Evolutionary conservation across 2,797 vertebrate genomes (phyloP), one percentile per base, ranked within the genome.

Genomic region (Alca torda): DNA sequence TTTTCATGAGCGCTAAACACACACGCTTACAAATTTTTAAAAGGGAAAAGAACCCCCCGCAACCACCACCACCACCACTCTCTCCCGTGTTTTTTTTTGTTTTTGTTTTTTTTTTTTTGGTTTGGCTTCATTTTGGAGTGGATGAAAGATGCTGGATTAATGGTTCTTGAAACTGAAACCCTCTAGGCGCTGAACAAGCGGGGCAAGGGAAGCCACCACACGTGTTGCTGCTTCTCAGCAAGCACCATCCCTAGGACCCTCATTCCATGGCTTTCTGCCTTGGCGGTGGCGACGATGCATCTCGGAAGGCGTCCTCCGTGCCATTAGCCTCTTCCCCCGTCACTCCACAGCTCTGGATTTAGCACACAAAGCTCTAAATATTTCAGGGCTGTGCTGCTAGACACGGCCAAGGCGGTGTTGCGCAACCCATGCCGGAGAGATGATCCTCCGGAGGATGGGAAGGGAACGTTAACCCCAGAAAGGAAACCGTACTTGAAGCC

Each of bases 201-300:
- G 20, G 41, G 20, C 0, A 4, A n/a, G 43, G 56, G 69, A 25
- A 90, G 39, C 16, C 37, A 19, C 65, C 5, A 2, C 1, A 3
- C 1, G 5, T 7, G 20, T 6, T 35, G n/a, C 15, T 56, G n/a
- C n/a, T 74, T 65, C 67, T 74, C 46, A 48, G 46, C 21, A 12
- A 33, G 9, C 4, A 1, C 50, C 5, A 2, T 28, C 46, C 16
- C 9, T 9, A 37, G 17, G 17, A 13, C 33, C 33, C 25, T 72
- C 54, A 2, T 3, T 1, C 37, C 2, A 0, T 16, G 17, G 4
- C 23, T 68, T 81, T 81, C 26, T 17, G 39, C 39, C 51, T 48
- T 4, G 1, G n/a, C 33, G 51, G 45, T 10, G 3, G 50, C 0
- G 2, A 48, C 1, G 2, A 3, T 61, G 57, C 57, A 1, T 1